A percentile compares a stretch with the other conserved stretches of the same genome.
Conservation (phyloP, 2,113 vertebrate species). For the Brachyhypopomus gauderio region DNA sequence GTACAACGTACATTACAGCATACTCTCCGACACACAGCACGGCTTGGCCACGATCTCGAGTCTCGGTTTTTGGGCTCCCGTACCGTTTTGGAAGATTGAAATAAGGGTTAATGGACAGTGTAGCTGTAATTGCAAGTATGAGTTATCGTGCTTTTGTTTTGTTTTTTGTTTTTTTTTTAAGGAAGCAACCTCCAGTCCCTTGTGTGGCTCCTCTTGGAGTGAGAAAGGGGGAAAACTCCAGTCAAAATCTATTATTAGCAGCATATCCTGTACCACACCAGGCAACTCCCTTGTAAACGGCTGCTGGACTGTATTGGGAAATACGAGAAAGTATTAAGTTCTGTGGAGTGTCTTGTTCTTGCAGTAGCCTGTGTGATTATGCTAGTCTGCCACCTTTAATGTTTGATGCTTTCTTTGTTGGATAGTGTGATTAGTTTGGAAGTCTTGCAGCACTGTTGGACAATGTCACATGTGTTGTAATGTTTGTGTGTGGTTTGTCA, state of each 20-base stretch:
- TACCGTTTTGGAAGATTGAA: neutral
- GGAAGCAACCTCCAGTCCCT: neutral
- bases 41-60: neutral
- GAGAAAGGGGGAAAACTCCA: conserved; percentile 26
- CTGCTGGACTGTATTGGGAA: conserved; percentile 20
- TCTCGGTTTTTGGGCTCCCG: neutral
- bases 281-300: conserved; percentile 22
- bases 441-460: neutral
- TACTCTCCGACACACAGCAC: neutral
- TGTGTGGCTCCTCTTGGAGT: neutral
- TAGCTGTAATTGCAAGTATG: neutral
- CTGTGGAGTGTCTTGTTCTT: neutral
- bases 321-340: neutral
- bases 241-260: conserved; percentile 53
- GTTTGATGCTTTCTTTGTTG: too few relatives aligned
- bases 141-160: neutral
- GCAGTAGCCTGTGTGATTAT: neutral
- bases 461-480: neutral
- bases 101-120: neutral
- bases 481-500: neutral
- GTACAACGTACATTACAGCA: neutral
- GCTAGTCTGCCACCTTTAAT: neutral
- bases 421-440: neutral
- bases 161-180: neutral
- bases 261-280: conserved; percentile 45